Evolutionary conservation across 2,888 invertebrate genomes (phyloP).

Genomic region (Phytoseiulus persimilis): DNA sequence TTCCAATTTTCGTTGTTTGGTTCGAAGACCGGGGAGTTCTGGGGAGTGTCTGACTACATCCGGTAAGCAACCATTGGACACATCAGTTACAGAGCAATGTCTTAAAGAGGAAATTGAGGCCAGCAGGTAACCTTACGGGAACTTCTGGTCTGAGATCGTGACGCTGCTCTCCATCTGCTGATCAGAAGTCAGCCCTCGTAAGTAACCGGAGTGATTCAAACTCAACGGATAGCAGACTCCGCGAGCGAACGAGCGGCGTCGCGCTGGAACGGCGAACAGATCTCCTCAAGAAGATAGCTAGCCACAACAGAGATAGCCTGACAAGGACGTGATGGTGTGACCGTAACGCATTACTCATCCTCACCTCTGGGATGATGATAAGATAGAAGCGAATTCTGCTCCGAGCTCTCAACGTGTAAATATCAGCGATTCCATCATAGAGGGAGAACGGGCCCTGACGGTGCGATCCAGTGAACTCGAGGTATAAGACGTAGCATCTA

Average conservation of each 20-base stretch:
- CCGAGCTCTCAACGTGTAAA: not conserved
- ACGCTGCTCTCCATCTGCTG: not conserved
- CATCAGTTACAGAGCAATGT: no score
- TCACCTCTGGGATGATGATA: not conserved
- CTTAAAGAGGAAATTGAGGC: no score
- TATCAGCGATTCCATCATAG: slow-evolving; percentile 29
- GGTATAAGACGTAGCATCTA: not conserved
- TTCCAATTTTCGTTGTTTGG: no score
- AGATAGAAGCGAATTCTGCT: slow-evolving; percentile 8
- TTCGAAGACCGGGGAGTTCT: no score
- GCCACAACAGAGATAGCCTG: not conserved
- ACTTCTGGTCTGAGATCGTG: no score
- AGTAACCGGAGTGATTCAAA: not conserved
- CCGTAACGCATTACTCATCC: slow-evolving; percentile 31
- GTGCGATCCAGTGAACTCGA: not conserved
- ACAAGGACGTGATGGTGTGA: slow-evolving; percentile 18
- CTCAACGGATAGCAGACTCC: no score
- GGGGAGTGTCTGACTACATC: no score
- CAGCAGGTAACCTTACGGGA: no score
- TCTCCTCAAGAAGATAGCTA: not conserved
- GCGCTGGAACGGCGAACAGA: no score
- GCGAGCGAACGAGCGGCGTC: no score
- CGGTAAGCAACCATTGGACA: no score
- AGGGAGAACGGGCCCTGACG: not conserved
- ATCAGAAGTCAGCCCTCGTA: not conserved